Conservation (phyloP, 2,888 invertebrate genomes). For the Tuberolachnus salignus region DNA sequence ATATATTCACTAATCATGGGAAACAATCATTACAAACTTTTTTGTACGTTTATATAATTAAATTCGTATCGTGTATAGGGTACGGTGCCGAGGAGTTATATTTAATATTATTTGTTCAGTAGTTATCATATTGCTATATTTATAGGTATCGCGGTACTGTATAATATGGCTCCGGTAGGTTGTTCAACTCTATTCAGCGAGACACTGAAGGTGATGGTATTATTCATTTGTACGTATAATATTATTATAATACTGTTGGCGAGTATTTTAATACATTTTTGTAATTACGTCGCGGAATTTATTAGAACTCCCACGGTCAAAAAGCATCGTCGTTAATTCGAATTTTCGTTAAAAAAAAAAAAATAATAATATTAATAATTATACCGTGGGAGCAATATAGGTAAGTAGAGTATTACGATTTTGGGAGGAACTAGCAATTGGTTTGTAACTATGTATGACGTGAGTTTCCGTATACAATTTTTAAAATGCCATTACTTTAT, state of each 20-base stretch:
- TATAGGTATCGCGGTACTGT: no score
- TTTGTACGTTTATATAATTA: slow-evolving; percentile 42
- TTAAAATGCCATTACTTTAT: no score
- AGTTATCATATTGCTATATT: no score
- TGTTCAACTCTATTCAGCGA: not conserved
- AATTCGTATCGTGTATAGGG: slow-evolving; percentile 2
- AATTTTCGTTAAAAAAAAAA: no score
- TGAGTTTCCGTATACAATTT: no score
- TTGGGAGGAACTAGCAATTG: no score
- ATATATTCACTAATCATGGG: slow-evolving; percentile 33
- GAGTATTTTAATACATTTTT: slow-evolving; percentile 3
- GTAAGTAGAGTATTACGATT: no score
- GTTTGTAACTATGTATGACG: no score
- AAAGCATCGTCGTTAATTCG: no score
- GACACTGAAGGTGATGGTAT: not conserved
- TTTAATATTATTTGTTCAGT: slow-evolving; percentile 33
- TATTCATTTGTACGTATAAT: not conserved
- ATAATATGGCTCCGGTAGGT: not conserved
- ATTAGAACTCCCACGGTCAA: not conserved
- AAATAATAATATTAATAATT: no score
- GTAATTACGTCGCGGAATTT: not conserved
- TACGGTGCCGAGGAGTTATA: not conserved
- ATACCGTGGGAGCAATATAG: no score
- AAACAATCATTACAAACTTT: slow-evolving; percentile 22
- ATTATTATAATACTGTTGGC: no score